Evolutionary conservation across 1,140 invertebrate genomes (phyloP), one percentile per base, ranked within the genome.

Genomic region (Caenorhabditis brenneri): DNA sequence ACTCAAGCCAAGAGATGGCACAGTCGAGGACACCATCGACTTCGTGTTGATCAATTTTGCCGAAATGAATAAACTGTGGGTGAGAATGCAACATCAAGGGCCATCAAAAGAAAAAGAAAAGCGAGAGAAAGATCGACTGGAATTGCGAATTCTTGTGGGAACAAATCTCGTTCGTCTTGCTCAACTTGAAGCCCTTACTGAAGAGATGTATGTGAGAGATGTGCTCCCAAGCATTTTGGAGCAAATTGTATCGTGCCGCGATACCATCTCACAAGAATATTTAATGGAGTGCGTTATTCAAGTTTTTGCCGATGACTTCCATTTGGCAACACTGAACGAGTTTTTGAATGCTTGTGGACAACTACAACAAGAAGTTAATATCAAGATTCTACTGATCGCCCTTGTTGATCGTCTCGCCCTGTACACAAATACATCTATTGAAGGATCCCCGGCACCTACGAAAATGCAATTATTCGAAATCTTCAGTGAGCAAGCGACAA

Each of bases 61-160:
- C 6, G 98, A 99, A 92, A 99, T 99, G 98, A 99, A 99, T 92
- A 99, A 99, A 91, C 92, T 99, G 22, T 99, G 98, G 98, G 97
- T 99, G 7, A 93, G 98, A 82, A 99, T 99, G 97, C 97, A 99
- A 91, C 97, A 99, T 92, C 97, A 99, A 85, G 96, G 96, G 6
- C 95, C 96, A 90, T 95, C 94, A 22, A 94, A 96, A 87, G 96
- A 98, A 86, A 94, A 94, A 88, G 96, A 98, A 86, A 94, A 96
- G 81, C 92, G 97, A 12, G 98, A 99, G 91, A 94, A 95, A 80
- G 98, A 99, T 92, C 93, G 98, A 19, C 95, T 97, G 88, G 98
- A 99, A 90, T 92, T 99, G 0, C 93, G 84, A 55, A 96, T 99
- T 74, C 80, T 90, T 1, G 93, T 93, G 19, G 92, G 92, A 9